Base-by-base conservation (phyloP, 2,888 invertebrate species). In the Leucania comma region DNA sequence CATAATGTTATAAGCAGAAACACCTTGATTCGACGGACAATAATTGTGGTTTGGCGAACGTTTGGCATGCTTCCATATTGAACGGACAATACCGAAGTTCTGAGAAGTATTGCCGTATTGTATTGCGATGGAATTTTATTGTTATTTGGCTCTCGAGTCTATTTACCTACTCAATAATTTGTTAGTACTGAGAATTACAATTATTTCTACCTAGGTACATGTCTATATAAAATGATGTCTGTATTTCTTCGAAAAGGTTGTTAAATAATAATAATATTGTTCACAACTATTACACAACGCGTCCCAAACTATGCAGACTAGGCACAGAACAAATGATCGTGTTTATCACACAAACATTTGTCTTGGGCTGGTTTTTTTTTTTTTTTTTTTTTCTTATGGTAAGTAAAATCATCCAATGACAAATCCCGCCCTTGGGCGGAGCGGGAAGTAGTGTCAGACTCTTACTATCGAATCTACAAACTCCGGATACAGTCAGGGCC, bases 61-160 rank as follows among this genome's bases (percentile, higher is more conserved):
- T 82, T 84, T 83, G 83, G 83, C 85, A 73, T 61, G 81, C 63
- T 71, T 83, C 85, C 83, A 75, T 75, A 71, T 59, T 69, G 67
- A 66, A 69, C 70, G 46, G 29, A 82, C 83, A 85, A 83, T 85
- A 38, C 38, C 65, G 8, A 67, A 58, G 46, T 83, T 83, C 84
- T 79, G 50, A 72, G 82, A 82, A 82, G 48, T 61, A 68, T 65
- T 58, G 48, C 14, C 42, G 65, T 78, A 66, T 70, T 62, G 71
- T 84, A 72, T 67, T 69, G 56, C 69, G 32, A 54, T 73, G 71
- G 69, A 76, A 80, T 82, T 64, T 80, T 80, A 80, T 75, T 80
- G 75, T 80, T 80, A 84, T 77, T 72, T 84, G 57, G 83, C 68
- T 42, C 61, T 61, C 9, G 32, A 42, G 58, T 61, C 53, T 67